Evolutionary conservation across 1,140 invertebrate genomes (phyloP).

Genomic region (Ostrea denselamellosa): DNA sequence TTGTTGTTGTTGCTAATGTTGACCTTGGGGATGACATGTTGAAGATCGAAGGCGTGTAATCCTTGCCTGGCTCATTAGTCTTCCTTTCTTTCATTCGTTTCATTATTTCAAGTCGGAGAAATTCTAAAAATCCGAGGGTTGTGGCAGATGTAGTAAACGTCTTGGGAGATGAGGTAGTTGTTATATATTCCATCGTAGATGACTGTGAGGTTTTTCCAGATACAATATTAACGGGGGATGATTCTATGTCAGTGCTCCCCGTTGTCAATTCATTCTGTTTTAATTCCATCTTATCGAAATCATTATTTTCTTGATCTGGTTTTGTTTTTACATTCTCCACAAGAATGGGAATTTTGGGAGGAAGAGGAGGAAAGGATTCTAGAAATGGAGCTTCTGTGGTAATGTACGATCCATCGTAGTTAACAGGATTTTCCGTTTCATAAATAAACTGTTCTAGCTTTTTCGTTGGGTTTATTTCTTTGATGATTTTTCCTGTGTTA

Average conservation of each 20-base stretch:
- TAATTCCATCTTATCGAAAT: background rate
- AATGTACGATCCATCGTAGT: background rate
- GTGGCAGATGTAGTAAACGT: background rate
- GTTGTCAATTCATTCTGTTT: too few species aligned
- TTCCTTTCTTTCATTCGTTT: slow-evolving; percentile 24
- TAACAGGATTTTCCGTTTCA: slow-evolving; percentile 5
- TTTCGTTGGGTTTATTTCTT: background rate
- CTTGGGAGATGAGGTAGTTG: background rate
- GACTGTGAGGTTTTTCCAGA: background rate
- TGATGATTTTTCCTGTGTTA: background rate
- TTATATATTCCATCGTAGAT: background rate
- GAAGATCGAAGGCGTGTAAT: background rate
- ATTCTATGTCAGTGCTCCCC: background rate
- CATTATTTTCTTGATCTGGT: background rate
- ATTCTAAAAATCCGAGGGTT: background rate
- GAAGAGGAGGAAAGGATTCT: background rate
- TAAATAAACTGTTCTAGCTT: background rate
- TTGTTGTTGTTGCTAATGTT: background rate
- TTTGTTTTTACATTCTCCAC: background rate
- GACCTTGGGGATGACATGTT: background rate
- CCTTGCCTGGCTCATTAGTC: background rate
- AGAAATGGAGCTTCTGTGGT: background rate
- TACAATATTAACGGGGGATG: background rate
- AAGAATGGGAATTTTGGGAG: background rate
- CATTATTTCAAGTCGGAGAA: slow-evolving; percentile 18